Evolutionary conservation across 1,140 invertebrate genomes (phyloP), one percentile per base, ranked within the genome.

Genomic region (Papilio aristodemus): DNA sequence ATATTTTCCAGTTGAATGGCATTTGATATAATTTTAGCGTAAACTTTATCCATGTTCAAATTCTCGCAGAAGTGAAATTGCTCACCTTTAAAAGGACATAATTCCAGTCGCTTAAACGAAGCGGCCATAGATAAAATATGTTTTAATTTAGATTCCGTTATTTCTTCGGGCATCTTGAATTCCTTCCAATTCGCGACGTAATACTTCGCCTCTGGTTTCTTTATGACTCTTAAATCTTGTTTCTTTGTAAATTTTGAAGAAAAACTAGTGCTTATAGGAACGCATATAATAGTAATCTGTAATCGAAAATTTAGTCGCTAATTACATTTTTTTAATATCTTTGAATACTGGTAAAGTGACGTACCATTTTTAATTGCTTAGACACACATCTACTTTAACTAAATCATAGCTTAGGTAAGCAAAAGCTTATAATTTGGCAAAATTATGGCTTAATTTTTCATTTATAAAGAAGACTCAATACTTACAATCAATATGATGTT

Each of bases 131-230:
- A 13, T 58, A 58, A 58, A 32, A 59, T 59, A 14, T 59, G 2
- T 4, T 9, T 59, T 14, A 59, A 11, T 59, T 59, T 59, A 1
- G 25, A 32, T 36, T 59, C 57, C 11, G 11, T 27, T 59, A 59
- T 36, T 36, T 59, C 57, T 59, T 59, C 27, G 27, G 57, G 57
- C 57, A 59, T 59, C 36, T 59, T 59, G 10, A 59, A 59, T 59
- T 59, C 57, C 57, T 59, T 59, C 57, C 57, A 59, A 36, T 59
- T 59, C 2, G 22, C n/a, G 13, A 59, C 57, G 57, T 59, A 36
- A 59, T 59, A 59, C 11, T 59, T 59, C 3, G 57, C 32, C 9
- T 59, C 57, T 10, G 57, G 32, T 17, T 59, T 59, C 14, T 59
- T 27, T n/a, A 14, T 17, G 13, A 17, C 9, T 59, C 14, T 59